These are phyloP conservation scores for Cynaeus angustus DNA, from an alignment of 2,888 invertebrate genomes.

Conservation along the genomic window DNA sequence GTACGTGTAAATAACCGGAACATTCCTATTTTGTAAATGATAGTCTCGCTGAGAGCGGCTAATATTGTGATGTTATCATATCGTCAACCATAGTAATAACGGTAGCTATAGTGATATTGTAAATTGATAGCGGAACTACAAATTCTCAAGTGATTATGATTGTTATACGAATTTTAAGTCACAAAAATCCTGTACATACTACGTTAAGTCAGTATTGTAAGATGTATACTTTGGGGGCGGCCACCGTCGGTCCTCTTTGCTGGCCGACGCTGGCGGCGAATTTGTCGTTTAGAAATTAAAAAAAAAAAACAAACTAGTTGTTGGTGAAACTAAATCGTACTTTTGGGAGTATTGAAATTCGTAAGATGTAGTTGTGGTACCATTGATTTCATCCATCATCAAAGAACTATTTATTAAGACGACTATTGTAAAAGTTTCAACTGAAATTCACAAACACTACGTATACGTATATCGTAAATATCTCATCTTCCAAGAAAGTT, in stretches of 20 bases:
- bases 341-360: constrained; percentile 59
- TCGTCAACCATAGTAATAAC: constrained; percentile 72
- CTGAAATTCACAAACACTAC: constrained; percentile 77
- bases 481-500: constrained; percentile 76
- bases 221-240: constrained; percentile 63
- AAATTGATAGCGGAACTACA: constrained; percentile 65
- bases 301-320: constrained; percentile 61
- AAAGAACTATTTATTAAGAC: constrained; percentile 55
- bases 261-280: constrained; percentile 29
- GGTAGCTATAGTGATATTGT: constrained; percentile 61
- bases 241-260: constrained; percentile 49
- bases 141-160: constrained; percentile 70
- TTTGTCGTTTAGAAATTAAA: constrained; percentile 59
- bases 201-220: constrained; percentile 71
- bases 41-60: constrained; percentile 70
- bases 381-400: constrained; percentile 55
- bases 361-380: constrained; percentile 57
- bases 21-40: constrained; percentile 63
- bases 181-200: constrained; percentile 68
- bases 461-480: constrained; percentile 84
- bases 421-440: constrained; percentile 57
- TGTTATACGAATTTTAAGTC: constrained; percentile 71
- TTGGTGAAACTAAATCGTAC: constrained; percentile 60
- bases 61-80: constrained; percentile 85
- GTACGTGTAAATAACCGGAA: constrained; percentile 83